A percentile compares a stretch with the other conserved stretches of the same genome.
These are phyloP conservation scores for Catharus ustulatus DNA, from an alignment of 2,797 vertebrate species.

Conservation along the genomic window DNA sequence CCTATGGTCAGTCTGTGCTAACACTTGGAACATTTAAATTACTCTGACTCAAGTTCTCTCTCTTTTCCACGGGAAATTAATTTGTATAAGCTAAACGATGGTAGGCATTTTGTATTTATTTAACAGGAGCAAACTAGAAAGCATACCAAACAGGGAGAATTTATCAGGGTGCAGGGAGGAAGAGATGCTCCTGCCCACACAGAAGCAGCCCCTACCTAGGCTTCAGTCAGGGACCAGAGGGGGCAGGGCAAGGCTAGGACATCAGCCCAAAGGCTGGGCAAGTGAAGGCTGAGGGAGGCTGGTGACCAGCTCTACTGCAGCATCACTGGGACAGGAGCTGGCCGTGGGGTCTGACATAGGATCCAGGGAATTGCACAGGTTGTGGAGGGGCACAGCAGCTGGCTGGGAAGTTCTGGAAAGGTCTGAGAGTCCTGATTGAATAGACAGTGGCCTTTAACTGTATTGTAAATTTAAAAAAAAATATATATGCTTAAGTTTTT, in stretches of 20 bases:
- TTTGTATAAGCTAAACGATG: slow-evolving; percentile 29
- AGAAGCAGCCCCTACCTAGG: not conserved
- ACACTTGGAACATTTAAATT: slow-evolving; percentile 35
- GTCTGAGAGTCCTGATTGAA: not conserved
- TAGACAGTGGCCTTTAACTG: not conserved
- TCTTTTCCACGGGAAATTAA: slow-evolving; percentile 4
- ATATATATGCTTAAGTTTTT: not conserved
- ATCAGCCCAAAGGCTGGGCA: not conserved
- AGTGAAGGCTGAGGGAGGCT: not conserved
- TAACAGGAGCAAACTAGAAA: not conserved
- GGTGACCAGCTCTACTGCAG: not conserved
- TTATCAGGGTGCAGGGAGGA: not conserved
- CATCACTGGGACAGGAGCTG: too few species aligned
- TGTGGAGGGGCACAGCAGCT: too few species aligned
- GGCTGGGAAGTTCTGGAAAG: not conserved
- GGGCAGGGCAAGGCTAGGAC: not conserved
- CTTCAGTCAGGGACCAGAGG: not conserved
- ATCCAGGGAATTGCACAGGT: not conserved
- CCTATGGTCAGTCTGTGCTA: not conserved
- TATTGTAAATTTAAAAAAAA: not conserved
- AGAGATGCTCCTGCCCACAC: not conserved
- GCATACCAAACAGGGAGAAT: not conserved
- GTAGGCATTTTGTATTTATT: slow-evolving; percentile 36
- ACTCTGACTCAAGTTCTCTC: slow-evolving; percentile 46
- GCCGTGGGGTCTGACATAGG: not conserved